Conservation (phyloP, 2,797 vertebrate genomes). For the Halcyon badia region DNA sequence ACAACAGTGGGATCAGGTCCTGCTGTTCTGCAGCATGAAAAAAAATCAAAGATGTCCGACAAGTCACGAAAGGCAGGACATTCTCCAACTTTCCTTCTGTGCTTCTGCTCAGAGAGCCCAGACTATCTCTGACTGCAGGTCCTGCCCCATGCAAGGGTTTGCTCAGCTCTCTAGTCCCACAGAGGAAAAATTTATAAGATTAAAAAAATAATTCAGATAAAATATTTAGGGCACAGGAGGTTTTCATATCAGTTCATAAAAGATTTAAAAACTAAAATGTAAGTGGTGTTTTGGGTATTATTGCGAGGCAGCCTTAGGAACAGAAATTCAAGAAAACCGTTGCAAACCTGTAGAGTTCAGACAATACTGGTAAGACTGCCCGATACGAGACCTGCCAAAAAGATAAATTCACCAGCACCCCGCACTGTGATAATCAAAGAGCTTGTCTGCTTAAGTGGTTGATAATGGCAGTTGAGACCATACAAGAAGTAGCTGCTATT, state of each 20-base stretch:
- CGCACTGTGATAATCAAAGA: background rate
- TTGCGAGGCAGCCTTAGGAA: background rate
- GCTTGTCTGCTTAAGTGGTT: background rate
- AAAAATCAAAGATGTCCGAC: background rate
- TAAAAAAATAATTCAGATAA: background rate
- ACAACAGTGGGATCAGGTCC: rapidly evolving
- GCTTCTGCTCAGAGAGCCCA: background rate
- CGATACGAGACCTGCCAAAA: background rate
- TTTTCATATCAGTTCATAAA: conserved; percentile 21
- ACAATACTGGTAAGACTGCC: background rate
- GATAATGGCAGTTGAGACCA: background rate
- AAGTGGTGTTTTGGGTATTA: conserved; percentile 44
- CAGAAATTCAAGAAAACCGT: background rate
- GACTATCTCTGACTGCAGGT: background rate
- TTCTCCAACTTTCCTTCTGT: background rate
- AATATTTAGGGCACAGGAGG: conserved; percentile 58
- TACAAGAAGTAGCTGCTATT: background rate
- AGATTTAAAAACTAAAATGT: conserved; percentile 38
- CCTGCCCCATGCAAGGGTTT: background rate
- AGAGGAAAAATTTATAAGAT: conserved; percentile 16
- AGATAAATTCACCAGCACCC: background rate
- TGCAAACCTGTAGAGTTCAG: background rate
- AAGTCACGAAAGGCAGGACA: background rate
- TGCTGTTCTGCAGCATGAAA: background rate
- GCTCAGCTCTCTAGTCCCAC: background rate